Percentiles rank a stretch among this genome's conserved stretches.
phyloP scores from a whole-genome alignment of 2,113 vertebrate genomes.

The Prolemur simus region DNA sequence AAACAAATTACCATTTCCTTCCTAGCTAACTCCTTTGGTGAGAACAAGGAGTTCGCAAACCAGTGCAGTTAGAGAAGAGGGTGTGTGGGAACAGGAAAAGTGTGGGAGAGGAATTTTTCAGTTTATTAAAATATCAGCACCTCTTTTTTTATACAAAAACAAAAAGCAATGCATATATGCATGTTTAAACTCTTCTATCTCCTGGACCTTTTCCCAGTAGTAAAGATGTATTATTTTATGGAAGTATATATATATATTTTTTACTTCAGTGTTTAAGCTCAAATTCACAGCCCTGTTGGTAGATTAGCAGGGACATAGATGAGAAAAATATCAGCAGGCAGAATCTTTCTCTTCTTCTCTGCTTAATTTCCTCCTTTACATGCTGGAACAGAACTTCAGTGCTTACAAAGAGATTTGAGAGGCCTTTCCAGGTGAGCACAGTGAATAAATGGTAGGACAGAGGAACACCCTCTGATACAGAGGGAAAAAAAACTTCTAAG shows the following conservation, averaged over 20 bases:
- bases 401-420: slow-evolving; percentile 37
- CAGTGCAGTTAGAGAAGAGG: background rate
- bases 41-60: slow-evolving; percentile 59
- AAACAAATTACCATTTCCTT: slow-evolving; percentile 27
- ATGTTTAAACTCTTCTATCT: slow-evolving; percentile 13
- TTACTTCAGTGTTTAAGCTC: slow-evolving; percentile 28
- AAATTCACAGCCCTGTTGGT: background rate
- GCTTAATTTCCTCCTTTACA: slow-evolving; percentile 48
- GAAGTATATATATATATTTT: background rate
- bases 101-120: slow-evolving; percentile 67
- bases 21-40: slow-evolving; percentile 3
- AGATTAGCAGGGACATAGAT: slow-evolving; percentile 32
- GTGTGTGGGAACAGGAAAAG: slow-evolving; percentile 70
- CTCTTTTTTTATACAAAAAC: slow-evolving; percentile 59
- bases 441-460: slow-evolving; percentile 44
- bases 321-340: slow-evolving; percentile 42
- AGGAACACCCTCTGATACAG: slow-evolving; percentile 11
- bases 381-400: background rate
- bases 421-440: slow-evolving; percentile 44
- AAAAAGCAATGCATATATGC: slow-evolving; percentile 49
- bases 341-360: slow-evolving; percentile 39
- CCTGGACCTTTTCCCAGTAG: slow-evolving; percentile 42
- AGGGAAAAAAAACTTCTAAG: background rate
- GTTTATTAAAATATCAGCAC: slow-evolving; percentile 65
- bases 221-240: slow-evolving; percentile 7